Conservation (phyloP, 2,113 vertebrate species). For the Nasalis larvatus region DNA sequence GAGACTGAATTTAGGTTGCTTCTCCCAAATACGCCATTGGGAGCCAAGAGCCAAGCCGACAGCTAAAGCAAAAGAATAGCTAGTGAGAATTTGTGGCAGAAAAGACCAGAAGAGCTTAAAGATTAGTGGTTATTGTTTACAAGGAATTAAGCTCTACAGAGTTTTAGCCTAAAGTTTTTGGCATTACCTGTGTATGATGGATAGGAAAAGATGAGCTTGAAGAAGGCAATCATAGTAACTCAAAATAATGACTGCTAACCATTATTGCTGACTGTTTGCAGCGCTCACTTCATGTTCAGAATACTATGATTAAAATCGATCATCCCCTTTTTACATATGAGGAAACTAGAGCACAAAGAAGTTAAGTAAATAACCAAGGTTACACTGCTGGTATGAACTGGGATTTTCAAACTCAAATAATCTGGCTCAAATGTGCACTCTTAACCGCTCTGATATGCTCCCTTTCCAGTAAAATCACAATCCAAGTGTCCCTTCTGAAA, state of each 20-base stretch:
- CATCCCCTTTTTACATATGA: background rate
- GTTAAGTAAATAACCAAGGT: background rate
- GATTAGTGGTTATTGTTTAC: background rate
- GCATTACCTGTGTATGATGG: background rate
- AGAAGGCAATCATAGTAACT: background rate
- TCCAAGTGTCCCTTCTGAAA: background rate
- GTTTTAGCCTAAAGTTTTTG: background rate
- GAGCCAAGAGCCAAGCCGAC: background rate
- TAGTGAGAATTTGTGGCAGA: background rate
- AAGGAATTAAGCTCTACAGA: background rate
- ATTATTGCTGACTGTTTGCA: background rate
- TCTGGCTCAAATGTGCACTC: background rate
- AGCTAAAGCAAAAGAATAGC: background rate
- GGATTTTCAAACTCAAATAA: background rate
- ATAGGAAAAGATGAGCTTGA: background rate
- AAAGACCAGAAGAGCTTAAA: background rate
- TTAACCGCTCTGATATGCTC: accelerated
- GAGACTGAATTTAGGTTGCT: background rate
- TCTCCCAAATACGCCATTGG: background rate
- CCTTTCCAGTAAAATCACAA: background rate
- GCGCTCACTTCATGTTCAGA: background rate
- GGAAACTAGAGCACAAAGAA: background rate
- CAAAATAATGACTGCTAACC: background rate
- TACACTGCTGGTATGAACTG: background rate
- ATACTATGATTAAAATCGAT: background rate